Percentiles rank a stretch among this genome's conserved stretches.
Conservation (phyloP, 2,888 invertebrate genomes). For the Tricholauxania praeusta region DNA sequence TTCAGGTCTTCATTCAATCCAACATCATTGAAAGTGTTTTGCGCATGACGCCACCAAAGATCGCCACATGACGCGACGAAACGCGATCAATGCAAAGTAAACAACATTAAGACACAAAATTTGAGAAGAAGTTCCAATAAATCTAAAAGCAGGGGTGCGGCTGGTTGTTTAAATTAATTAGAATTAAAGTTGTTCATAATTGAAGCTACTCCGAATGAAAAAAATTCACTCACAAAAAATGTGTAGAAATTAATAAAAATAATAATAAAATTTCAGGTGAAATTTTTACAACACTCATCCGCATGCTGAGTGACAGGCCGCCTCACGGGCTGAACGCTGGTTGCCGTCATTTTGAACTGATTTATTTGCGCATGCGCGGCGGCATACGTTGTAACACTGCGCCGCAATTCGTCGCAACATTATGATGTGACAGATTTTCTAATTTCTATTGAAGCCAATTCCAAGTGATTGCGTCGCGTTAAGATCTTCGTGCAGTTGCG, state of each 20-base stretch:
- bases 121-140: too few relatives aligned
- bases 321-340: background rate
- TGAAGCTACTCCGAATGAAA: slow-evolving; percentile 4
- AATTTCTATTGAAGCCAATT: slow-evolving; percentile 56
- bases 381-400: slow-evolving; percentile 4
- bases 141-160: slow-evolving; percentile 4
- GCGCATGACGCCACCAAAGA: too few relatives aligned
- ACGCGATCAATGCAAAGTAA: too few relatives aligned
- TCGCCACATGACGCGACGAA: too few relatives aligned
- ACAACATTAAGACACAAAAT: too few relatives aligned
- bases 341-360: slow-evolving; percentile 17
- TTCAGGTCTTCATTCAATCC: too few relatives aligned
- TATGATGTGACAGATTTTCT: slow-evolving; percentile 64
- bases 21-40: too few relatives aligned
- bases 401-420: background rate
- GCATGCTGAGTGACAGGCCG: slow-evolving; percentile 16
- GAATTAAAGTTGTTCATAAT: slow-evolving; percentile 25
- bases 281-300: slow-evolving; percentile 31
- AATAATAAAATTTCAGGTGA: slow-evolving; percentile 31
- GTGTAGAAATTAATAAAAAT: slow-evolving; percentile 11
- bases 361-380: slow-evolving; percentile 24
- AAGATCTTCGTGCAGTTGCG: background rate
- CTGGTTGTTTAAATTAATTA: slow-evolving; percentile 28
- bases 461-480: background rate
- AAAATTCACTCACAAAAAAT: slow-evolving; percentile 8